These are phyloP conservation scores for Dasypus novemcinctus DNA, from an alignment of 2,113 vertebrate species.

Conservation along the genomic window DNA sequence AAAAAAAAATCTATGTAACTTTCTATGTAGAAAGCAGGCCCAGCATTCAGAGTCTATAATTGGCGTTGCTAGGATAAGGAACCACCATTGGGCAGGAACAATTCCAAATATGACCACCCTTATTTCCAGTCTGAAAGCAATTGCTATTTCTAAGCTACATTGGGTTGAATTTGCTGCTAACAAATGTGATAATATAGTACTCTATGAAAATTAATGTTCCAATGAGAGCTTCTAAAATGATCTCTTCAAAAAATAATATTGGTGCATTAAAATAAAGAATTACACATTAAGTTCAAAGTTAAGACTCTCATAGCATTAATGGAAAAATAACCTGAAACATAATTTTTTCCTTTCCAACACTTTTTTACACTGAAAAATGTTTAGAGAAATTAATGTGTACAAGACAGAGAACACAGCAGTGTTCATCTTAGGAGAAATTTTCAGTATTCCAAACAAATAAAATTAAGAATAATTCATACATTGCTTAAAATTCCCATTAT, in stretches of 20 bases:
- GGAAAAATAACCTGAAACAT: background rate
- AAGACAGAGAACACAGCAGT: background rate
- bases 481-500: background rate
- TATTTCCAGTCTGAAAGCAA: constrained; percentile 46
- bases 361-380: background rate
- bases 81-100: background rate
- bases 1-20: background rate
- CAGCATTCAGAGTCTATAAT: background rate
- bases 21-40: background rate
- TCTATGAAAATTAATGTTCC: constrained; percentile 71
- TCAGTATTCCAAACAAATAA: constrained; percentile 11
- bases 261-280: constrained; percentile 64
- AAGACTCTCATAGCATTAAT: constrained; percentile 25
- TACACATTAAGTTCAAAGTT: constrained; percentile 45
- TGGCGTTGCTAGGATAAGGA: background rate
- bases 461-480: background rate
- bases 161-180: constrained; percentile 55
- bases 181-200: constrained; percentile 52
- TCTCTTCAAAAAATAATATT: constrained; percentile 66
- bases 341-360: background rate
- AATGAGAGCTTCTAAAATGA: constrained; percentile 51
- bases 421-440: background rate
- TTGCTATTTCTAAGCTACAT: constrained; percentile 57
- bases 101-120: constrained; percentile 28
- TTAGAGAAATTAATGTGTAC: background rate